phyloP scores from a whole-genome alignment of 2,113 vertebrate genomes.

The Pholis gunnellus region DNA sequence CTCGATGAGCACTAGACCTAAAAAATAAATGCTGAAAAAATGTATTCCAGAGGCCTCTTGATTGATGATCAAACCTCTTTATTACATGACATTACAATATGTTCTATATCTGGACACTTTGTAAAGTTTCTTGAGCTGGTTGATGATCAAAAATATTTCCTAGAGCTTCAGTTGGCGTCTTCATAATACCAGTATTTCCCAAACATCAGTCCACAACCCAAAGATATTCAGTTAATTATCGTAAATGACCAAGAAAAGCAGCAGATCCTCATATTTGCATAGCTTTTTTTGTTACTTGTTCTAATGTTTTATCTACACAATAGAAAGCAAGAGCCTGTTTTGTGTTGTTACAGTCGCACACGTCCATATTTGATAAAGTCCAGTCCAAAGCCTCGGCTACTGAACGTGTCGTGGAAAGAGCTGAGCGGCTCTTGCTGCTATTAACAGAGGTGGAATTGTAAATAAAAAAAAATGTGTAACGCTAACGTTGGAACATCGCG shows the following conservation, averaged over 20 bases:
- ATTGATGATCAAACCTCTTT: background rate
- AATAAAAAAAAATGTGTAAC: conserved; percentile 19
- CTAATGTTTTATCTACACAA: background rate
- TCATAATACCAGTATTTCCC: background rate
- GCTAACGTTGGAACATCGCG: background rate
- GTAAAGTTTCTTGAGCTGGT: no score
- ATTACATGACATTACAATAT: background rate
- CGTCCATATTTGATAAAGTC: background rate
- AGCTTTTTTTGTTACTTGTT: no score
- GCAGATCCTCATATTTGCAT: background rate
- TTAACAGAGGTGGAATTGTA: background rate
- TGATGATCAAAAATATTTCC: no score
- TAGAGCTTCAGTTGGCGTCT: background rate
- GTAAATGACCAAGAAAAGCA: background rate
- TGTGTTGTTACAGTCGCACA: background rate
- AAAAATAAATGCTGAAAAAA: no score
- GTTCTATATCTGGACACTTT: background rate
- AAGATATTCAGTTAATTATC: background rate
- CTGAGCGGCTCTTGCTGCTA: conserved; percentile 1
- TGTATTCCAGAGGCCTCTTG: background rate
- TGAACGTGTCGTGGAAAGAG: background rate
- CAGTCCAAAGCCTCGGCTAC: background rate
- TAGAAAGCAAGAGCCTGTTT: background rate
- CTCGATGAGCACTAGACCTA: no score
- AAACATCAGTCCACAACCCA: background rate